These are phyloP conservation scores for Drosophila picticornis DNA, from an alignment of 2,888 invertebrate genomes.

Conservation along the genomic window DNA sequence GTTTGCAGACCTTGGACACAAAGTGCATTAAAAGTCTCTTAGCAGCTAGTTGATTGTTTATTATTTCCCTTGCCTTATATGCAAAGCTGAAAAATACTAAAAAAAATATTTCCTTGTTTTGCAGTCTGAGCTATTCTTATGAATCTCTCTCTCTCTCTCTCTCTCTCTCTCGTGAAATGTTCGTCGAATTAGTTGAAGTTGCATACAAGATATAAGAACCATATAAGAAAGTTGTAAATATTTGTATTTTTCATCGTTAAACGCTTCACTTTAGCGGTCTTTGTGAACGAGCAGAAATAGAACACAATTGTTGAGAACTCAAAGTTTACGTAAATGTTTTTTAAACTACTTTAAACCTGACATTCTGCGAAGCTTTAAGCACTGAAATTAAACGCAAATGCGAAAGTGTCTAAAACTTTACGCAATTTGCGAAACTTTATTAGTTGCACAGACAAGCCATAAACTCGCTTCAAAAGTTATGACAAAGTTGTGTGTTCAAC, in stretches of 20 bases:
- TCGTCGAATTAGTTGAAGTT: background rate
- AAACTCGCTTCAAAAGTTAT: constrained; percentile 40
- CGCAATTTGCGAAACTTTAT: constrained; percentile 44
- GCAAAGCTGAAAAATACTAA: background rate
- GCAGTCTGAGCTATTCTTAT: background rate
- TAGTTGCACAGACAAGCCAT: constrained; percentile 35
- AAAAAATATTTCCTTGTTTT: background rate
- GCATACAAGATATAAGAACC: background rate
- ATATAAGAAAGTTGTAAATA: too few relatives aligned
- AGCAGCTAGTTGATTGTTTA: background rate
- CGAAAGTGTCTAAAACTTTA: constrained; percentile 21
- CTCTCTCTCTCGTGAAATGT: background rate
- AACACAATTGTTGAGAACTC: background rate
- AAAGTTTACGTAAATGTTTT: background rate
- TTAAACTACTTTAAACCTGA: background rate
- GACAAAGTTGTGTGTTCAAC: constrained; percentile 32
- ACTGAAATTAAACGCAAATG: constrained; percentile 20
- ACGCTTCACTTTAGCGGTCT: too few relatives aligned
- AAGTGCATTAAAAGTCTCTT: constrained; percentile 18
- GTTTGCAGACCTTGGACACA: constrained; percentile 22
- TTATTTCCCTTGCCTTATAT: background rate
- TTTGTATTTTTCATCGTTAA: background rate
- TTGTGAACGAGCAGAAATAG: background rate
- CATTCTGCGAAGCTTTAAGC: background rate
- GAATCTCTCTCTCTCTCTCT: background rate